phyloP scores from a whole-genome alignment of 2,888 invertebrate genomes.

The Sinopyrophorus schimmeli region DNA sequence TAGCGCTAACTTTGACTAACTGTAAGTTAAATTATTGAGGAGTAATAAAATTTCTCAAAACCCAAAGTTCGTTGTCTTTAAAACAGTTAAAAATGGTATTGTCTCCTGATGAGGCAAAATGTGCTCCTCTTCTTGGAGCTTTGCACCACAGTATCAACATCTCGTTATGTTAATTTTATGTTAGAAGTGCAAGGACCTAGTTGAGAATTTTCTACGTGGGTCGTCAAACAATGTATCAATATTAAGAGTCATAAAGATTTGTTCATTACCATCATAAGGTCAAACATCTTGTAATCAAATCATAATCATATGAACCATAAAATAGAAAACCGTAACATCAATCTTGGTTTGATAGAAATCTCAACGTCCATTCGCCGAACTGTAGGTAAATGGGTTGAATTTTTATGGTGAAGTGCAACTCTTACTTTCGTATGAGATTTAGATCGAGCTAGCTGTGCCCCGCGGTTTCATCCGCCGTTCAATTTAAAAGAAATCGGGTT shows the following conservation, averaged over 20 bases:
- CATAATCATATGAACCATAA: too few relatives aligned
- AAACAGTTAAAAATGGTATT: slow-evolving; percentile 16
- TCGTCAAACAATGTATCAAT: slow-evolving; percentile 15
- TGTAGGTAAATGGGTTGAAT: too few relatives aligned
- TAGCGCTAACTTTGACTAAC: slow-evolving; percentile 6
- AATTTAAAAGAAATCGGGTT: too few relatives aligned
- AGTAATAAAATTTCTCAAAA: slow-evolving; percentile 3
- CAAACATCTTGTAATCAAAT: slow-evolving; percentile 6
- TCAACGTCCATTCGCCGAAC: too few relatives aligned
- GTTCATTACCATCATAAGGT: slow-evolving; percentile 9
- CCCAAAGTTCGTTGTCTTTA: slow-evolving; percentile 10
- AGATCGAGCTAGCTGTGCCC: too few relatives aligned
- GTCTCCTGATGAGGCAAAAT: slow-evolving; percentile 9
- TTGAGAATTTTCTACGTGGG: slow-evolving; percentile 24
- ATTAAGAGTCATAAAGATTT: slow-evolving; percentile 3
- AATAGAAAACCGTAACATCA: too few relatives aligned
- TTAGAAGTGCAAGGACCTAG: slow-evolving; percentile 21
- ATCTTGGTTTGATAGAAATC: too few relatives aligned
- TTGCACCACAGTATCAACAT: slow-evolving; percentile 10
- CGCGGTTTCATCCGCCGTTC: too few relatives aligned
- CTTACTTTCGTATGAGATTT: too few relatives aligned
- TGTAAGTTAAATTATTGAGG: slow-evolving; percentile 8
- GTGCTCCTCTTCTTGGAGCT: slow-evolving; percentile 6
- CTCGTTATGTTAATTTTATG: slow-evolving; percentile 26
- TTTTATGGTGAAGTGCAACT: too few relatives aligned